Conservation (phyloP, 1,140 invertebrate species). For the Orius insidiosus region DNA sequence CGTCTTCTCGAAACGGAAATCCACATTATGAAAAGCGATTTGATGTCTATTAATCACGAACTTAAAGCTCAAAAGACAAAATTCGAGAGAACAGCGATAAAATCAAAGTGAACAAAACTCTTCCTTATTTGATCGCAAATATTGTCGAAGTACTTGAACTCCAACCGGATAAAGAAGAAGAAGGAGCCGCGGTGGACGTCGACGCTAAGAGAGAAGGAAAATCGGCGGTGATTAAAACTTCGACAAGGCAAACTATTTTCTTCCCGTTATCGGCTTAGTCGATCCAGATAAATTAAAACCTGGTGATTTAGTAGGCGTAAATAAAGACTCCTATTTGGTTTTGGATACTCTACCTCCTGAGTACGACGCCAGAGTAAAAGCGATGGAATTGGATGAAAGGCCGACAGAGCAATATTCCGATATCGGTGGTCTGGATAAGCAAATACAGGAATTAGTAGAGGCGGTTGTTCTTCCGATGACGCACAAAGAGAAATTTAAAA, state of each 20-base stretch:
- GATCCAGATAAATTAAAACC: slow-evolving; percentile 95
- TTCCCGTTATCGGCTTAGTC: slow-evolving; percentile 94
- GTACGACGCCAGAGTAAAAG: slow-evolving; percentile 95
- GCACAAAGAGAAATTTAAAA: slow-evolving; percentile 95
- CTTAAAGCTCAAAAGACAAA: slow-evolving; percentile 86
- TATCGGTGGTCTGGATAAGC: slow-evolving; percentile 95
- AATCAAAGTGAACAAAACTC: slow-evolving; percentile 96
- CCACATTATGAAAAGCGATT: slow-evolving; percentile 95
- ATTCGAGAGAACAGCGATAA: slow-evolving; percentile 97
- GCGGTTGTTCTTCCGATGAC: slow-evolving; percentile 97
- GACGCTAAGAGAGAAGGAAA: slow-evolving; percentile 96
- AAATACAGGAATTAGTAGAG: slow-evolving; percentile 88
- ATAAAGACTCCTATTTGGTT: slow-evolving; percentile 97
- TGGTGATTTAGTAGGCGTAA: slow-evolving; percentile 93
- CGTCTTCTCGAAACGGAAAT: slow-evolving; percentile 94
- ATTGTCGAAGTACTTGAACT: slow-evolving; percentile 95
- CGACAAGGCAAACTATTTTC: slow-evolving; percentile 96
- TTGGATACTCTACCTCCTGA: slow-evolving; percentile 91
- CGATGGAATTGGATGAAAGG: slow-evolving; percentile 98
- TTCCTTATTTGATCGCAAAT: slow-evolving; percentile 96
- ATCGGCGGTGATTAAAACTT: slow-evolving; percentile 98
- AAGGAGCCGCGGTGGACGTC: slow-evolving; percentile 92
- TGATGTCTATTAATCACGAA: slow-evolving; percentile 93
- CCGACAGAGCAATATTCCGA: slow-evolving; percentile 98
- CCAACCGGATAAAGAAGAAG: slow-evolving; percentile 81